Conservation (phyloP, 2,113 vertebrate genomes). For the Dasypus novemcinctus region DNA sequence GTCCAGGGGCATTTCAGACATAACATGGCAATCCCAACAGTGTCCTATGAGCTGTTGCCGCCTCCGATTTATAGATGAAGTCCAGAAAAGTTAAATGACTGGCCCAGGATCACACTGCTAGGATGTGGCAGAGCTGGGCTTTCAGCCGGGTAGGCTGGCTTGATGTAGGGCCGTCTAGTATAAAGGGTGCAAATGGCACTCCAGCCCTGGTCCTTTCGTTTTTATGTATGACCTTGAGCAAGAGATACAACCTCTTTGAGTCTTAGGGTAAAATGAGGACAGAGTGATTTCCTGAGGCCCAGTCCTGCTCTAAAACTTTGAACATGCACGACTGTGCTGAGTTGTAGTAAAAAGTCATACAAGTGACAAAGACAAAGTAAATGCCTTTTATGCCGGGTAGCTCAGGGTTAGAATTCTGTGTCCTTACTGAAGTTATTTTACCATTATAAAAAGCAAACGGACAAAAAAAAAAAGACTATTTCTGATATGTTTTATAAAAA, state of each 20-base stretch:
- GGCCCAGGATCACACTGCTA: not conserved
- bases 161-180: not conserved
- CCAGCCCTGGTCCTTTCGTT: not conserved
- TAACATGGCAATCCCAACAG: not conserved
- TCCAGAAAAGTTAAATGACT: not conserved
- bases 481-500: not conserved
- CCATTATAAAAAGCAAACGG: not conserved
- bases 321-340: not conserved
- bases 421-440: not conserved
- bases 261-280: not conserved
- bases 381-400: not conserved
- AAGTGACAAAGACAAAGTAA: not conserved
- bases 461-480: not conserved
- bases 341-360: not conserved
- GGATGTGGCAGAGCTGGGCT: not conserved
- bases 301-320: not conserved
- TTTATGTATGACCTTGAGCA: not conserved
- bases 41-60: not conserved
- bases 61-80: not conserved
- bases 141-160: not conserved
- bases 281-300: not conserved
- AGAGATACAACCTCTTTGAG: not conserved
- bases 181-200: not conserved
- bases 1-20: not conserved
- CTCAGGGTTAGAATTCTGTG: not conserved